A percentile compares a stretch with the other conserved stretches of the same genome.
Evolutionary conservation across 2,888 invertebrate genomes (phyloP).

Genomic region (Oxyteleia sp.): DNA sequence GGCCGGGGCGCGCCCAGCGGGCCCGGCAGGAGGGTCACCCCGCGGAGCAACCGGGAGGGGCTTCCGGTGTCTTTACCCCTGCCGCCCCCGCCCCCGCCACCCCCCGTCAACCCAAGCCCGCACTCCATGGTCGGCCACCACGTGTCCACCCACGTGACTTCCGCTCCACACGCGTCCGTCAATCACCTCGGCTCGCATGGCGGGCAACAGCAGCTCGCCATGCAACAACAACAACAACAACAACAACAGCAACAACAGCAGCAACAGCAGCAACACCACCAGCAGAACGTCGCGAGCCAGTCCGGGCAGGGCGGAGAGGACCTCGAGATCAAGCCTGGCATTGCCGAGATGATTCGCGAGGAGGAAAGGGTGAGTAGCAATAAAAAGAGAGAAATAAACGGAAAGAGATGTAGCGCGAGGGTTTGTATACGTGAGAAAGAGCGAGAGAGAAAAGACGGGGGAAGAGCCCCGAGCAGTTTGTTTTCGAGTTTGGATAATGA

Average conservation of each 20-base stretch:
- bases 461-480: too few species aligned
- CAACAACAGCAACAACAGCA: conserved; percentile 81
- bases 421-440: too few species aligned
- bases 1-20: conserved; percentile 86
- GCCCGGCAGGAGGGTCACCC: conserved; percentile 85
- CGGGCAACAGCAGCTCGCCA: conserved; percentile 79
- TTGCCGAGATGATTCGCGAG: conserved; percentile 98
- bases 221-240: conserved; percentile 79
- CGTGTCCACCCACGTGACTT: conserved; percentile 86
- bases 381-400: too few species aligned
- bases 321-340: conserved; percentile 97
- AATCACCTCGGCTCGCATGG: conserved; percentile 84
- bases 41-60: conserved; percentile 86
- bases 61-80: conserved; percentile 85
- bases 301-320: conserved; percentile 89
- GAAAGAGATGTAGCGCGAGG: too few species aligned
- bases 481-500: conserved; percentile 39
- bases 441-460: too few species aligned
- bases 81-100: conserved; percentile 80
- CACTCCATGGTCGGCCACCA: conserved; percentile 81
- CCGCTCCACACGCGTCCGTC: conserved; percentile 83
- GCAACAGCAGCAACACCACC: conserved; percentile 79
- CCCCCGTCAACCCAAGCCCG: conserved; percentile 85
- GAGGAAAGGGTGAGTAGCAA: conserved; percentile 98
- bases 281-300: conserved; percentile 77